These are phyloP conservation scores for Drosophila chauvacae DNA, from an alignment of 1,140 invertebrate genomes.

Conservation along the genomic window DNA sequence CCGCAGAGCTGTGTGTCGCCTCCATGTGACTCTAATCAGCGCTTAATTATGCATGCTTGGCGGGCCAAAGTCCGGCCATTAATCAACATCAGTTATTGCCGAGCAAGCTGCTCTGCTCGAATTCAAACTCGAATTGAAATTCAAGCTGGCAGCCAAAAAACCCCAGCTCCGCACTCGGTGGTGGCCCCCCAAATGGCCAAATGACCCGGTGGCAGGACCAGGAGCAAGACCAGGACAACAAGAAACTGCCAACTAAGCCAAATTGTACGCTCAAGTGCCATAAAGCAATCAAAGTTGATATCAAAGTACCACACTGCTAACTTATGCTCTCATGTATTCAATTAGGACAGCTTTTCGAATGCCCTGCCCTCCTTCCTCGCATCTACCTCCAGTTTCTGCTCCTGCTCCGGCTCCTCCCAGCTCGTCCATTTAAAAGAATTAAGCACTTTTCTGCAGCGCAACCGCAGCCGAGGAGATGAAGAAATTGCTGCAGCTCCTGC, in stretches of 20 bases:
- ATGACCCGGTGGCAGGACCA: constrained; percentile 4
- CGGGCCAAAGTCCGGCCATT: constrained; percentile 48
- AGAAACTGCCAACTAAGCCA: constrained; percentile 72
- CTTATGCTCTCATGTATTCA: constrained; percentile 82
- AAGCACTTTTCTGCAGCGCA: constrained; percentile 76
- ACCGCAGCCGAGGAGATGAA: constrained; percentile 56
- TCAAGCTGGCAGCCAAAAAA: constrained; percentile 44
- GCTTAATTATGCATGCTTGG: constrained; percentile 61
- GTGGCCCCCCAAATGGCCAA: constrained; percentile 57
- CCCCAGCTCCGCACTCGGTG: constrained; percentile 6
- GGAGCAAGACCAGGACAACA: constrained; percentile 46
- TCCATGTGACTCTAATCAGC: constrained; percentile 59
- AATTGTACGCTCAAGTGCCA: constrained; percentile 82
- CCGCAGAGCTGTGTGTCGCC: constrained; percentile 6
- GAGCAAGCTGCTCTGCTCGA: constrained; percentile 55
- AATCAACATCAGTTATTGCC: constrained; percentile 70
- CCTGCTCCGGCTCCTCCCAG: constrained; percentile 1
- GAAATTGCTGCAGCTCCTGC: constrained; percentile 68
- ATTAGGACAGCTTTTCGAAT: constrained; percentile 81
- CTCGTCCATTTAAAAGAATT: constrained; percentile 77
- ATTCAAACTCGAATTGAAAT: constrained; percentile 62
- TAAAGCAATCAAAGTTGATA: constrained; percentile 82
- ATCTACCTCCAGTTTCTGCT: constrained; percentile 1
- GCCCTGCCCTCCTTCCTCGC: constrained; percentile 24
- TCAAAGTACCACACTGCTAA: constrained; percentile 80